phyloP scores from a whole-genome alignment of 2,888 invertebrate genomes.

The Lacanobia wlatinum region DNA sequence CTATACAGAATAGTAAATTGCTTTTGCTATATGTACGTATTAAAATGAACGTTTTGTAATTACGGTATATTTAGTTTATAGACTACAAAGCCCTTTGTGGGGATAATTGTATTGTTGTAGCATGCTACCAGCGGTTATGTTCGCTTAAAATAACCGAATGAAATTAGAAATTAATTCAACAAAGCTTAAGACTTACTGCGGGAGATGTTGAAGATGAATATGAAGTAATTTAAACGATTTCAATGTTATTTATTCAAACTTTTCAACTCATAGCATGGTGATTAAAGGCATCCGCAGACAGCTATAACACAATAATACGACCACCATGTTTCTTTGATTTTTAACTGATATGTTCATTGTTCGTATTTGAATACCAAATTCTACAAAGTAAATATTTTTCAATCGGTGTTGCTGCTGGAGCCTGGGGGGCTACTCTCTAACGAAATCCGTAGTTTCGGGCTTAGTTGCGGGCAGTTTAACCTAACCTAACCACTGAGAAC shows the following conservation, averaged over 20 bases:
- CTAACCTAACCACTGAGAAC: too few relatives aligned
- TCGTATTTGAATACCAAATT: too few relatives aligned
- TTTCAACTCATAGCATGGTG: not conserved
- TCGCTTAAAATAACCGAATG: not conserved
- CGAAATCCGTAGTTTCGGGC: too few relatives aligned
- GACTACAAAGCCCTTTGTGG: conserved; percentile 18
- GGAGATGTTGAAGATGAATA: too few relatives aligned
- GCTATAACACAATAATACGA: too few relatives aligned
- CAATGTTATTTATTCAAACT: not conserved
- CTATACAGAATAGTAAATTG: not conserved
- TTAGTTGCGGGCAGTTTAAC: too few relatives aligned
- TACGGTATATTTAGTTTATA: conserved; percentile 10
- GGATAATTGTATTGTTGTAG: not conserved
- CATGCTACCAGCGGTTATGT: not conserved
- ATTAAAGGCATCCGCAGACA: not conserved
- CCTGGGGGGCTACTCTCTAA: too few relatives aligned
- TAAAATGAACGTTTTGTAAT: not conserved
- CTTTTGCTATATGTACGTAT: not conserved
- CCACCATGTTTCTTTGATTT: too few relatives aligned
- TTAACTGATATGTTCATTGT: too few relatives aligned
- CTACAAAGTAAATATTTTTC: too few relatives aligned
- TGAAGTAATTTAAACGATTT: not conserved
- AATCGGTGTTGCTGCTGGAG: too few relatives aligned
- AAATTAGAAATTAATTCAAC: not conserved
- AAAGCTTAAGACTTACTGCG: too few relatives aligned